Base-by-base conservation (phyloP, 92 coral and sea anemone genomes). In the Siderastrea siderea region DNA sequence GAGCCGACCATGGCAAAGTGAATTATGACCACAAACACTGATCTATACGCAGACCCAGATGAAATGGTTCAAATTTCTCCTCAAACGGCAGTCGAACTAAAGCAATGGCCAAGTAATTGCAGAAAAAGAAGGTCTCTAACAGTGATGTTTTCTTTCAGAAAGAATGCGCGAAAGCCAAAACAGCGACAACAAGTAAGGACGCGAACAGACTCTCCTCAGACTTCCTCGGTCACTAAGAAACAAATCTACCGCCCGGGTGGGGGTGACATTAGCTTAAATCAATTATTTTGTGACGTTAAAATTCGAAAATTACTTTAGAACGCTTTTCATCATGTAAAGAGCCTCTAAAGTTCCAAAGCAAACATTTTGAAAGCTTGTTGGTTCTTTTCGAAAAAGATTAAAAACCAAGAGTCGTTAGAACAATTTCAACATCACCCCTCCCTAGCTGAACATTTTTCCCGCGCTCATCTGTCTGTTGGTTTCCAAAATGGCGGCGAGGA, bases 401-500 rank as follows among this genome's bases (percentile, higher is more conserved):
- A 14, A 14, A 2, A 1, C 26, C 60, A 74, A 10, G 48, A 48
- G 26, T 46, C 67, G 60, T 73, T 15, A 6, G 44, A 50, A 26
- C 44, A 73, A 43, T 69, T 73, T 44, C 70, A 14, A 66, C 53
- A 49, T 55, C 26, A 44, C 75, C 77, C 43, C 57, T 4, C 89
- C 76, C 83, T 26, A 6, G 77, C 17, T 38, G 52, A 57, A 6
- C n/a, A 2, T 62, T 53, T 86, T 90, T 93, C 96, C 91, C 96
- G 91, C 93, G 93, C 89, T 92, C 80, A 69, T 38, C 63, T 73
- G 80, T 16, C 60, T 26, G 53, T 73, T 26, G 66, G 72, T 17
- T 74, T 91, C 71, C 91, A 96, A 96, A 80, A 96, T 96, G 99
- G 99, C 97, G 94, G 97, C 93, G 71, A 87, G 84, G 74, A 77